phyloP scores from a whole-genome alignment of 2,888 invertebrate species.

The Spisula subtruncata region DNA sequence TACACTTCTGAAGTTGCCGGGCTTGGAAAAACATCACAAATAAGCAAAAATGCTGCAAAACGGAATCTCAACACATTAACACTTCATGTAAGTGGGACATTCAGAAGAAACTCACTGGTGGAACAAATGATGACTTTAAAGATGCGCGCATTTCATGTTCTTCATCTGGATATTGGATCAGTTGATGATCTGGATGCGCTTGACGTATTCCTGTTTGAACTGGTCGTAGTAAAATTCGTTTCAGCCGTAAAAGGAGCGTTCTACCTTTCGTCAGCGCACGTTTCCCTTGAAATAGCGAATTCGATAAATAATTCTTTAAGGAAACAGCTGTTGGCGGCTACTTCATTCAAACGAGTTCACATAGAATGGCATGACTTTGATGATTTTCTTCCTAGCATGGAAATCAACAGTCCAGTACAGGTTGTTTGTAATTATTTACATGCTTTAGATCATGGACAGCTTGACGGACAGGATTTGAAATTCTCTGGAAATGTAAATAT shows the following conservation, averaged over 20 bases:
- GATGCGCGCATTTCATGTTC: slow-evolving; percentile 49
- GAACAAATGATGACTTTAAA: slow-evolving; percentile 56
- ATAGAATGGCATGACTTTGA: slow-evolving; percentile 66
- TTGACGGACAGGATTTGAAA: slow-evolving; percentile 68
- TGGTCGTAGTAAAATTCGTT: slow-evolving; percentile 70
- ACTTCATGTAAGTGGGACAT: slow-evolving; percentile 74
- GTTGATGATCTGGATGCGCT: slow-evolving; percentile 65
- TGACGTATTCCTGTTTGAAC: slow-evolving; percentile 76
- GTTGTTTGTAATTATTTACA: slow-evolving; percentile 76
- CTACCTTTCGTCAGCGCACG: slow-evolving; percentile 53
- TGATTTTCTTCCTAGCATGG: slow-evolving; percentile 64
- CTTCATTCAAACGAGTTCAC: slow-evolving; percentile 67
- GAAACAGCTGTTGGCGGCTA: slow-evolving; percentile 71
- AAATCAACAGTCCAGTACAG: slow-evolving; percentile 75
- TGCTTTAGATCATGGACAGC: slow-evolving; percentile 41
- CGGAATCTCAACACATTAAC: slow-evolving; percentile 42
- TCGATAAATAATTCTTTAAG: slow-evolving; percentile 69
- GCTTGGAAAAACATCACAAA: slow-evolving; percentile 71
- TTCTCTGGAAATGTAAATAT: slow-evolving; percentile 48
- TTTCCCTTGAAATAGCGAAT: slow-evolving; percentile 76
- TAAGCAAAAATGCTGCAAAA: slow-evolving; percentile 56
- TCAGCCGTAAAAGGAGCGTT: slow-evolving; percentile 57
- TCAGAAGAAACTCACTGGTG: slow-evolving; percentile 62
- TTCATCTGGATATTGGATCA: slow-evolving; percentile 76
- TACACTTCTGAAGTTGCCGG: slow-evolving; percentile 73